Evolutionary conservation across 2,113 vertebrate species (phyloP), one percentile per base, ranked within the genome.

Genomic region (Syngnathus typhle): DNA sequence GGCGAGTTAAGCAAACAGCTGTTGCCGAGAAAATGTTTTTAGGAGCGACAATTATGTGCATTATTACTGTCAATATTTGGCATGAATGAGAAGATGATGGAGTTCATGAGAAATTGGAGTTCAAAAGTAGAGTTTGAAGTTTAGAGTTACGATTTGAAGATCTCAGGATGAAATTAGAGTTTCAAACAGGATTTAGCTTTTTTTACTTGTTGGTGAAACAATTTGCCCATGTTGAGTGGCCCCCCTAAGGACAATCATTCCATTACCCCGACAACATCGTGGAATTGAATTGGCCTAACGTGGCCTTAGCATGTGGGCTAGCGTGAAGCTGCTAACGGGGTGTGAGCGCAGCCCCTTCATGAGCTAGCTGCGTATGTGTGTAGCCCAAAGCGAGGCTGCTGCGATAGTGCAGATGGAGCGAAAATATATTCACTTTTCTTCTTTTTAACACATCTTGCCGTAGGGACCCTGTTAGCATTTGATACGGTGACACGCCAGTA

Each of bases 271-370:
- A 23, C 11, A 5, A 43, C 19, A 58, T 12, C 55, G 67, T 43
- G 69, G 80, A 80, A 88, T 85, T 72, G 74, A 84, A 87, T 89
- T 85, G 85, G 81, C 85, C 67, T 71, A 72, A 70, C 77, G 83
- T 83, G 83, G 81, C 79, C 80, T 80, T 67, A 86, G 82, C 86
- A 88, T 86, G 79, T 84, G 84, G 79, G 83, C 79, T 74, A 66
- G 70, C 75, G 88, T 79, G 86, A 88, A 84, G 77, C 86, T 84
- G 86, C 87, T 84, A 88, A 73, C 70, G 19, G 75, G 78, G 72
- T 81, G 84, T 70, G 68, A 87, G 79, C 69, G 77, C 84, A 76
- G 85, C 85, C 86, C 82, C 82, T 82, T 86, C 85, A 16, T 6
- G 44, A 47, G 79, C 85, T 82, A 47, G 79, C 85, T 82, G 83